phyloP scores from a whole-genome alignment of 30 jellyfish, hydroid and myxozoan species.

The Hydra vulgaris region DNA sequence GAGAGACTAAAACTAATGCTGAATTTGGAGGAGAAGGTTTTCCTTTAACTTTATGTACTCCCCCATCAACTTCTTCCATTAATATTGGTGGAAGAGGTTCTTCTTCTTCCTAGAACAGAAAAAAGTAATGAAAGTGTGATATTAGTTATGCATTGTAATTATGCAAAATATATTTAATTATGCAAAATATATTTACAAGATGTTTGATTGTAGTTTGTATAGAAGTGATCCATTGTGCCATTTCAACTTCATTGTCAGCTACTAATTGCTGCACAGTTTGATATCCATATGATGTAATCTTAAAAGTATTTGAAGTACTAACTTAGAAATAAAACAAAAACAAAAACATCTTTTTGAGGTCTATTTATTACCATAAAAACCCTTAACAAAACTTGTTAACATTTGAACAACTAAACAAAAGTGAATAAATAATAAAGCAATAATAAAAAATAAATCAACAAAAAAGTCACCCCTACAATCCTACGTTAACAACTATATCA shows the following conservation, averaged over 20 bases:
- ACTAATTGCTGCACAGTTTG: constrained; percentile 59
- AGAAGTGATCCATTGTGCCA: constrained; percentile 85
- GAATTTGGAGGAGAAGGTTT: not conserved
- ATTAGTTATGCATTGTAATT: no score
- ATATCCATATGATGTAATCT: constrained; percentile 62
- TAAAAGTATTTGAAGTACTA: not conserved
- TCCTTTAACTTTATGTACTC: not conserved
- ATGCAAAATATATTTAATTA: no score
- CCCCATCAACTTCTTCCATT: not conserved
- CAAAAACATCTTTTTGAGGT: not conserved
- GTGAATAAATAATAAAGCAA: no score
- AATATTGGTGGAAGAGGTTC: constrained; percentile 75
- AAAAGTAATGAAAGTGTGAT: no score
- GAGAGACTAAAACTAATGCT: constrained; percentile 3
- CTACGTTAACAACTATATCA: no score
- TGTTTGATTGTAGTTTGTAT: constrained; percentile 56
- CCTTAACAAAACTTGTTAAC: no score
- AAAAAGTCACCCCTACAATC: no score
- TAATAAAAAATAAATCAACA: no score
- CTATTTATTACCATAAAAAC: no score
- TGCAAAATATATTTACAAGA: constrained; percentile 48
- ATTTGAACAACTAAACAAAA: no score
- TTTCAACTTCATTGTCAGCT: constrained; percentile 65
- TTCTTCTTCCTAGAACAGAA: constrained; percentile 53
- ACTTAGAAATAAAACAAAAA: not conserved